Conservation (phyloP, 2,113 vertebrate species). For the Helogale parvula region DNA sequence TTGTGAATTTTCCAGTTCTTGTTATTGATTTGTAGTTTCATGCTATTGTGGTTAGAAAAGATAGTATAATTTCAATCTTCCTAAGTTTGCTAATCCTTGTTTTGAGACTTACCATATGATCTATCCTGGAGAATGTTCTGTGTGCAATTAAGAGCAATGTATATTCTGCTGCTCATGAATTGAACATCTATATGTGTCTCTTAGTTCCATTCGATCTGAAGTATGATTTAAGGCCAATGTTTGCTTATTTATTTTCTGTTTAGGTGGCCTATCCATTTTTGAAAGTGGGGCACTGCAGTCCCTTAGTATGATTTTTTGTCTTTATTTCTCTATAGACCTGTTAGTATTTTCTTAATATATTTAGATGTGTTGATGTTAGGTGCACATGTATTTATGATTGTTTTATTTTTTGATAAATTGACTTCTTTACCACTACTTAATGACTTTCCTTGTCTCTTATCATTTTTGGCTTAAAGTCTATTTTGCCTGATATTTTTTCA, state of each 20-base stretch:
- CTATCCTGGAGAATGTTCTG: background rate
- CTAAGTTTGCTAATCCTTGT: background rate
- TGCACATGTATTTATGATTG: background rate
- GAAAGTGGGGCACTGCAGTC: background rate
- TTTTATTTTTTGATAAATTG: background rate
- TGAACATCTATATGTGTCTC: background rate
- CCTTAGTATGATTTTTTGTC: background rate
- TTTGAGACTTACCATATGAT: background rate
- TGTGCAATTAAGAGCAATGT: background rate
- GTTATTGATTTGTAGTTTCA: background rate
- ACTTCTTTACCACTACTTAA: background rate
- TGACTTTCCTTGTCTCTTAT: background rate
- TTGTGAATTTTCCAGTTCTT: background rate
- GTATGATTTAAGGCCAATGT: background rate
- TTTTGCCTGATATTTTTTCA: background rate
- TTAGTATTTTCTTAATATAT: background rate
- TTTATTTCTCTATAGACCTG: background rate
- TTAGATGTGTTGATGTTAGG: background rate
- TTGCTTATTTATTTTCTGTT: background rate
- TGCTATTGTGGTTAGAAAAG: background rate
- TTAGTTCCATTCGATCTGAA: background rate
- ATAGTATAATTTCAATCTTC: background rate
- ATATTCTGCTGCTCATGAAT: background rate
- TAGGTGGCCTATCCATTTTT: background rate
- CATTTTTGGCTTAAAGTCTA: background rate